Evolutionary conservation across 64 coral and sea anemone genomes (phyloP).

Genomic region (Montipora capricornis): DNA sequence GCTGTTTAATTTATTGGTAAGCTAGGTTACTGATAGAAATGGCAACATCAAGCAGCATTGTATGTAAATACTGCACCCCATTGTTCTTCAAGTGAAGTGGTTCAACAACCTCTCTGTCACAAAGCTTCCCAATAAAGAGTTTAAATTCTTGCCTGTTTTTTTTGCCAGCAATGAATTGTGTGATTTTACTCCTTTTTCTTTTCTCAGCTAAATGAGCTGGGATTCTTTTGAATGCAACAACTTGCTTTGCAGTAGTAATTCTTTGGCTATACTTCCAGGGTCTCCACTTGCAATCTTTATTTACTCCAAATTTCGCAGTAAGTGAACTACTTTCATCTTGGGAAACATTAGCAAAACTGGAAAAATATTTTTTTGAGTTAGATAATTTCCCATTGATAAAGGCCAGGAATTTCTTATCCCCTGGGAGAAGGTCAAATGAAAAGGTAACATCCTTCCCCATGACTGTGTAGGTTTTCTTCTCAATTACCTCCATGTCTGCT

Average conservation of each 20-base stretch:
- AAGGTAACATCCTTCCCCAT: constrained; percentile 39
- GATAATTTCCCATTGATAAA: constrained; percentile 59
- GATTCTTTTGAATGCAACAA: too few species aligned
- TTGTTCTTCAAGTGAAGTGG: constrained; percentile 76
- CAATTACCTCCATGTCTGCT: neutral
- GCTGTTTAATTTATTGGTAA: constrained; percentile 50
- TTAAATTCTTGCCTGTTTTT: too few species aligned
- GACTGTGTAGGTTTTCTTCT: constrained; percentile 12
- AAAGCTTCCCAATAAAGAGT: neutral
- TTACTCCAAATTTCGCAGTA: too few species aligned
- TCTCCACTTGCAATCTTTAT: too few species aligned
- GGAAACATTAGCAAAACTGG: constrained; percentile 56
- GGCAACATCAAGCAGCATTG: constrained; percentile 35
- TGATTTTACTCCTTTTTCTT: too few species aligned
- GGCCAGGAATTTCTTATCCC: constrained; percentile 66
- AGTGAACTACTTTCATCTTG: too few species aligned
- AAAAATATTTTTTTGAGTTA: constrained; percentile 61
- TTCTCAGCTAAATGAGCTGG: too few species aligned
- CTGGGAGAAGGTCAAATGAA: constrained; percentile 46
- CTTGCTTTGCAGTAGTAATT: too few species aligned
- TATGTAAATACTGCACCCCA: constrained; percentile 69
- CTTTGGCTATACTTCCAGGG: too few species aligned
- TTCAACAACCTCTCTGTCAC: constrained; percentile 66
- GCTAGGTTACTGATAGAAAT: constrained; percentile 9
- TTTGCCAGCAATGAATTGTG: too few species aligned